Percentiles rank a stretch among this genome's conserved stretches.
Conservation (phyloP, 2,113 vertebrate species). For the Alces alces region DNA sequence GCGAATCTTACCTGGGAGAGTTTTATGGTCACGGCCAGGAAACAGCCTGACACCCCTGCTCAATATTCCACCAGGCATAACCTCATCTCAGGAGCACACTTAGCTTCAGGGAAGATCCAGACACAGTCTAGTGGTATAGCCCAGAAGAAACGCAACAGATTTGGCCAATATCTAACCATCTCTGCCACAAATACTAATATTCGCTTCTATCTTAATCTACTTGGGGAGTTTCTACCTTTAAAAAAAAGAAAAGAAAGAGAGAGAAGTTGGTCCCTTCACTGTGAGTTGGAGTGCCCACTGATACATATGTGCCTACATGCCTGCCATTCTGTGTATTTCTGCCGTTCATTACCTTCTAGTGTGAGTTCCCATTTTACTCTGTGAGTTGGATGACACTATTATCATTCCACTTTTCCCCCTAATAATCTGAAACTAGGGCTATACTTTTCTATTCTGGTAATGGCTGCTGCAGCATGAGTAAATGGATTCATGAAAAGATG, state of each 20-base stretch:
- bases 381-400: neutral
- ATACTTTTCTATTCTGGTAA: neutral
- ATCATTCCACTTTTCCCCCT: neutral
- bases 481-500: neutral
- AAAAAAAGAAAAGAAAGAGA: neutral
- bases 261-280: neutral
- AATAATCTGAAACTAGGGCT: neutral
- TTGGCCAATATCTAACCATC: neutral
- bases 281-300: neutral
- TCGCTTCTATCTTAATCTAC: neutral
- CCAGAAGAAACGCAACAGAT: neutral
- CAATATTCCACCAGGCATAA: neutral
- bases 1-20: fast-evolving
- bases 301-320: fast-evolving
- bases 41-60: neutral
- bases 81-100: neutral
- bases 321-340: neutral
- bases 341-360: neutral
- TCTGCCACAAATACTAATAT: neutral
- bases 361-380: neutral
- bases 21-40: neutral
- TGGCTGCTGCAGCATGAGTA: neutral
- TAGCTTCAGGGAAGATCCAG: neutral
- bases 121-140: neutral
- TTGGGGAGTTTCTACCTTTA: neutral